Conservation (phyloP, 1,140 invertebrate species). For the Panonychus citri region DNA sequence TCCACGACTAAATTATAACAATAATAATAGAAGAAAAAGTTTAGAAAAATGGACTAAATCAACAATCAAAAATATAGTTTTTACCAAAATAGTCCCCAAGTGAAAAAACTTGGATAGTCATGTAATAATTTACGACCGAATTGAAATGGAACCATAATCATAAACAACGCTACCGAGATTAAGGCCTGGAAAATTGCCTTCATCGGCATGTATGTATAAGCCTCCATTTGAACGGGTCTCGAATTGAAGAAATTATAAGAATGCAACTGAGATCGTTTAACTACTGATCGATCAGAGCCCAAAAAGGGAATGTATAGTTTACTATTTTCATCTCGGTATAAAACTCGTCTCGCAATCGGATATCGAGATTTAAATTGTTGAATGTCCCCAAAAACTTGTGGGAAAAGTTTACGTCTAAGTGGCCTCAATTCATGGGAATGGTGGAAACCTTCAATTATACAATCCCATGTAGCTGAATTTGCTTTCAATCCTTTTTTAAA, state of each 20-base stretch:
- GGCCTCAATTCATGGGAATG: constrained; percentile 32
- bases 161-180: background rate
- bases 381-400: background rate
- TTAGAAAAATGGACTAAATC: no score
- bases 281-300: constrained; percentile 53
- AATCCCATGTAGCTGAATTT: constrained; percentile 48
- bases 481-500: background rate
- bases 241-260: constrained; percentile 39
- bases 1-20: background rate
- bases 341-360: background rate
- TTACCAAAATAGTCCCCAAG: background rate
- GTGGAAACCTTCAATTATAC: constrained; percentile 43
- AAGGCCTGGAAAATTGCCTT: background rate
- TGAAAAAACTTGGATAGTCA: background rate
- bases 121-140: background rate
- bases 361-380: background rate
- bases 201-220: constrained; percentile 19
- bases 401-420: constrained; percentile 3
- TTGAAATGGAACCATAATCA: background rate
- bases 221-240: constrained; percentile 28
- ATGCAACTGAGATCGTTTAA: constrained; percentile 45
- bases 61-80: background rate
- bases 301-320: constrained; percentile 46
- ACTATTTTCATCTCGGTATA: constrained; percentile 22
- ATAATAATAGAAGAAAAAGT: no score